Percentiles rank a stretch among this genome's conserved stretches.
These are phyloP conservation scores for Monarcha castaneiventris DNA, from an alignment of 2,113 vertebrate species.

Conservation along the genomic window DNA sequence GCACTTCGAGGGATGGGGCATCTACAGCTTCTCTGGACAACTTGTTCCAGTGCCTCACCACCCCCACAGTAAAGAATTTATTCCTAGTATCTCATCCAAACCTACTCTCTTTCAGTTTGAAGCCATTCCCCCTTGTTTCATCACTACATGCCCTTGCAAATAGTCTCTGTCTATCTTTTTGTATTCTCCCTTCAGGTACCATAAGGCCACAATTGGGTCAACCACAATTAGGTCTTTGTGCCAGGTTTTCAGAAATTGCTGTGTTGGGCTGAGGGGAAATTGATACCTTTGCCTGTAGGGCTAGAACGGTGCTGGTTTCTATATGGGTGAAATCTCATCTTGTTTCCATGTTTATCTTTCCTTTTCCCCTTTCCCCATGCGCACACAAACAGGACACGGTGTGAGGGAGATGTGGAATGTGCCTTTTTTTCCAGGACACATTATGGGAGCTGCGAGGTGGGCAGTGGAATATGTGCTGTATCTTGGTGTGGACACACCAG, in stretches of 20 bases:
- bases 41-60: neutral
- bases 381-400: accelerated
- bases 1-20: neutral
- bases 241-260: neutral
- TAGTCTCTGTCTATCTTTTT: neutral
- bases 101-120: neutral
- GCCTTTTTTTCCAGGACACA: neutral
- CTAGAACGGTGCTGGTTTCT: neutral
- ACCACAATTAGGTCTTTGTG: neutral
- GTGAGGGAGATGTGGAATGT: neutral
- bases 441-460: neutral
- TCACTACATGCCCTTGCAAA: neutral
- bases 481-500: neutral
- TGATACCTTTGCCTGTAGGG: neutral
- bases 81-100: neutral
- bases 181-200: neutral
- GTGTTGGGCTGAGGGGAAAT: neutral
- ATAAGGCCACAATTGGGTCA: neutral
- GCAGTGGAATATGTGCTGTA: accelerated
- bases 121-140: neutral
- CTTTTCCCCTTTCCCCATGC: neutral
- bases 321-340: neutral
- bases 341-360: neutral
- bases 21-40: neutral
- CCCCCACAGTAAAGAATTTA: neutral